A percentile compares a stretch with the other conserved stretches of the same genome.
Evolutionary conservation across 2,797 vertebrate species (phyloP).

Genomic region (Malacoctenus gilli): DNA sequence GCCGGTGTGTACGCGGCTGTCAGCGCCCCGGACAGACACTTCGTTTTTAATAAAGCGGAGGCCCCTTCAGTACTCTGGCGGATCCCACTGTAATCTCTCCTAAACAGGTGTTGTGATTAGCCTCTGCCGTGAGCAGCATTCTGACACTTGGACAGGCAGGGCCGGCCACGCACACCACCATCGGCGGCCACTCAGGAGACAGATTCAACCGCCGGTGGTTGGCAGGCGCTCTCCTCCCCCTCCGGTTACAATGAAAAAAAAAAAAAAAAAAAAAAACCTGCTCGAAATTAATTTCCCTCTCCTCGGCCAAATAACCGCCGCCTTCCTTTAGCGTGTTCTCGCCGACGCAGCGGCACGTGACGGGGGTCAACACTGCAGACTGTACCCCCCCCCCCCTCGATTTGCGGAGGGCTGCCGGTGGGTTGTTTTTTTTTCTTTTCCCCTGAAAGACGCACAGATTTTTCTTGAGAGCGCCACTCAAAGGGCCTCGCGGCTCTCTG

Average conservation of each 20-base stretch:
- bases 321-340: conserved; percentile 36
- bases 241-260: conserved; percentile 29
- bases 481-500: not conserved
- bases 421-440: too few relatives aligned
- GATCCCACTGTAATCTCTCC: conserved; percentile 71
- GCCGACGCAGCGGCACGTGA: conserved; percentile 46
- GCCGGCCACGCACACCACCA: conserved; percentile 45
- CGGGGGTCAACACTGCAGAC: conserved; percentile 31
- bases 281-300: conserved; percentile 19
- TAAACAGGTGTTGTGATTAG: conserved; percentile 78
- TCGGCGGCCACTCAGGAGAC: conserved; percentile 48
- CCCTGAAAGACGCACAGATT: too few relatives aligned
- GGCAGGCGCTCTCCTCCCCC: conserved; percentile 27
- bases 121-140: conserved; percentile 53
- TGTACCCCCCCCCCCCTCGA: conserved; percentile 25
- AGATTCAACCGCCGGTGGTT: conserved; percentile 39
- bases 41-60: conserved; percentile 65
- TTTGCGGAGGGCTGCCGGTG: conserved; percentile 22
- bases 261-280: too few relatives aligned
- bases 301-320: conserved; percentile 31
- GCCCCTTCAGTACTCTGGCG: conserved; percentile 57
- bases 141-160: conserved; percentile 61
- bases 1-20: conserved; percentile 33
- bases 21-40: conserved; percentile 55
- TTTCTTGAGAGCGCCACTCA: conserved; percentile 4